Conservation (phyloP, 2,113 vertebrate genomes). For the Litocranius walleri region DNA sequence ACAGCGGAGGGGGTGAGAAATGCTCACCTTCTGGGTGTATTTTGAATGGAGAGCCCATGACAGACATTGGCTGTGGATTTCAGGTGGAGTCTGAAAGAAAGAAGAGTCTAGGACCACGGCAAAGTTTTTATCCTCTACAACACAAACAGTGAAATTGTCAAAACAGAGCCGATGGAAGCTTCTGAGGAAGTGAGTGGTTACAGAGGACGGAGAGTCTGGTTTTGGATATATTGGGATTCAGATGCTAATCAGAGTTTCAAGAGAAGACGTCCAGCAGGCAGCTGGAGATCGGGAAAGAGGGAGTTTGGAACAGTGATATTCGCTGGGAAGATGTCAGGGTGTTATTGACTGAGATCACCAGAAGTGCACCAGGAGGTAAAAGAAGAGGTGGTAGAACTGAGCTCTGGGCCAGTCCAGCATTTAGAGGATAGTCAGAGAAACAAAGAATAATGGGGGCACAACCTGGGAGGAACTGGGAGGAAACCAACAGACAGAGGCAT, state of each 20-base stretch:
- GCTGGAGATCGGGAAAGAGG: background rate
- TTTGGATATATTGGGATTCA: background rate
- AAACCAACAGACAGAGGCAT: accelerated
- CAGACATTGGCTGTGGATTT: background rate
- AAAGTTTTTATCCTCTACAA: background rate
- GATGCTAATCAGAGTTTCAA: background rate
- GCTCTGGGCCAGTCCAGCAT: background rate
- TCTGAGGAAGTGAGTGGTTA: background rate
- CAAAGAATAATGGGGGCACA: background rate
- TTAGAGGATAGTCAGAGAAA: background rate
- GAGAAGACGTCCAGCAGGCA: background rate
- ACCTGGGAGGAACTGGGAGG: background rate
- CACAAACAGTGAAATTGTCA: background rate
- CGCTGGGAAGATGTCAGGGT: background rate
- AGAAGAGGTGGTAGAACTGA: background rate
- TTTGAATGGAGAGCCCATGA: background rate
- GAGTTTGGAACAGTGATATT: background rate
- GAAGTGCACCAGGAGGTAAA: accelerated
- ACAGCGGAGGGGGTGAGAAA: background rate
- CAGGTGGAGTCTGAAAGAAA: background rate
- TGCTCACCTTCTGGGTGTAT: background rate
- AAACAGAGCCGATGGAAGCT: background rate
- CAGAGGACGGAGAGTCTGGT: background rate
- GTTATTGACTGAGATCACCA: background rate
- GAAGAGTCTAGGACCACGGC: background rate